Base-by-base conservation (phyloP, 2,113 vertebrate genomes). In the Sakesphorus luctuosus region DNA sequence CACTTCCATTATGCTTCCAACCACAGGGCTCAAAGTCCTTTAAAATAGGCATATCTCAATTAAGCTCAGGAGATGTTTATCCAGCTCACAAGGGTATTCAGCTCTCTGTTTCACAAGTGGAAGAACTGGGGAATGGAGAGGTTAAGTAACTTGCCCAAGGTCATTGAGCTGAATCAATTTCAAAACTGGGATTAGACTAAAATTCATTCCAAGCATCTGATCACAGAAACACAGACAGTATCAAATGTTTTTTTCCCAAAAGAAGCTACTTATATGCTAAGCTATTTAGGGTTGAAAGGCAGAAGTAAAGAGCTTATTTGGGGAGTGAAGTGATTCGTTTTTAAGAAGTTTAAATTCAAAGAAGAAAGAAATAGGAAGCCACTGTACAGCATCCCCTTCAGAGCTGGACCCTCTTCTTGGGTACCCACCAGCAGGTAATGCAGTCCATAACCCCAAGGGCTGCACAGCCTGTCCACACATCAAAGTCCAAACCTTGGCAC, bases 281-380 rank as follows among this genome's bases (percentile, higher is more conserved):
- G 90, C 93, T 96, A 89, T 96, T 96, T 96, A 93, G 79, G 52
- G 52, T 66, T 97, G 96, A 97, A 96, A 97, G 85, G 85, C 79
- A 96, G 72, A 92, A 90, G 76, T 95, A 96, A 97, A 96, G 88
- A 94, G 92, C 86, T 96, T 97, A 96, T 84, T 93, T 90, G 77
- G 68, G 53, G 79, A 90, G 83, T 0, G 5, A 75, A 84, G 46
- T 69, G 88, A 93, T 93, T 95, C 90, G 73, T 25, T 89, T 96
- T 87, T 87, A 94, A 94, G 44, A 49, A 94, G 65, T 89, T 94
- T 92, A 96, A 76, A 93, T 92, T 72, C 1, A 0, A 84, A n/a
- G 72, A 74, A 90, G 49, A 94, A 93, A 95, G 72, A 87, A 94
- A 93, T 31, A 79, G n/a, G 49, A 81, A 92, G 40, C 17, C 40